Conservation (phyloP, 2,888 invertebrate species). For the Eudasyphora cyanicolor region DNA sequence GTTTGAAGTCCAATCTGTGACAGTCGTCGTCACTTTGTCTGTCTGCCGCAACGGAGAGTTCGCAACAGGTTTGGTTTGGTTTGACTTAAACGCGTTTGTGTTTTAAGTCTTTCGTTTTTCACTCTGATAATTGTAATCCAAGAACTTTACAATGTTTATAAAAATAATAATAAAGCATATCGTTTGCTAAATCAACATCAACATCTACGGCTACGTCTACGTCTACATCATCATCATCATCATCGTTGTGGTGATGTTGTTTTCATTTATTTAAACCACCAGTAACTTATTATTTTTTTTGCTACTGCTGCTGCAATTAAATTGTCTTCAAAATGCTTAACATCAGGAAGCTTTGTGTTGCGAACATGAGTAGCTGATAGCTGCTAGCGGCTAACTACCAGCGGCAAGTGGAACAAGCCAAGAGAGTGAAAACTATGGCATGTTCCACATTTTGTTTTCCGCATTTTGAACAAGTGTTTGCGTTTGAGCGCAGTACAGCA, state of each 20-base stretch:
- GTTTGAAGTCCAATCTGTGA: not conserved
- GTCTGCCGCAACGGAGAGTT: not conserved
- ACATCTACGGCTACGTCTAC: no score
- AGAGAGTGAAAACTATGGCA: slow-evolving; percentile 30
- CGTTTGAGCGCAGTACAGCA: no score
- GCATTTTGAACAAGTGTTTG: slow-evolving; percentile 27
- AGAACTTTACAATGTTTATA: slow-evolving; percentile 33
- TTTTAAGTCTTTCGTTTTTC: slow-evolving; percentile 32
- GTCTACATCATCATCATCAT: not conserved
- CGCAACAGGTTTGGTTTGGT: not conserved
- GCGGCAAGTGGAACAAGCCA: no score
- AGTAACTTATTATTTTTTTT: not conserved
- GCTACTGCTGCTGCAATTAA: not conserved
- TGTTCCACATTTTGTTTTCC: slow-evolving; percentile 35
- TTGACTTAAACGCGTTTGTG: slow-evolving; percentile 19
- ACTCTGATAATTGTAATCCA: not conserved
- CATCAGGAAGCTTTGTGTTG: slow-evolving; percentile 12
- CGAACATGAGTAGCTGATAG: not conserved
- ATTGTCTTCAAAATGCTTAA: slow-evolving; percentile 23
- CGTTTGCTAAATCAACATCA: not conserved
- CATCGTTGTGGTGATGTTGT: not conserved
- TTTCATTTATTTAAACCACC: not conserved
- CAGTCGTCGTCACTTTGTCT: not conserved
- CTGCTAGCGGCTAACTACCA: no score
- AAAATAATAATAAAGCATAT: slow-evolving; percentile 5